These are phyloP conservation scores for Drosophila melanica DNA, from an alignment of 1,140 invertebrate species.

Conservation along the genomic window DNA sequence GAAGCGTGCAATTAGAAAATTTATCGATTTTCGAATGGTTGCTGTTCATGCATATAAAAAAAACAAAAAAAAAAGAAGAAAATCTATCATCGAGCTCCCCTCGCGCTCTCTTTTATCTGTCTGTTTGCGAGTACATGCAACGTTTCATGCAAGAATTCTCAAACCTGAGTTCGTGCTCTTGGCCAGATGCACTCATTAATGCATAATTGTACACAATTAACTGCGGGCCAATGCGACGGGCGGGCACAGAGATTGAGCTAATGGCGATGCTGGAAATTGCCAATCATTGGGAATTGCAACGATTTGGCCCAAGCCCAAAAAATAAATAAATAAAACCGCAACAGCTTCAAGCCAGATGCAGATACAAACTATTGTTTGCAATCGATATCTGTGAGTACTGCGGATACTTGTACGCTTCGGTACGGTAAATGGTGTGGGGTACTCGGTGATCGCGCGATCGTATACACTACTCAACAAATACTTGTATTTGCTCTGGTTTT, in stretches of 20 bases:
- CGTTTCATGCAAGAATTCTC: slow-evolving; percentile 77
- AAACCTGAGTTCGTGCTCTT: slow-evolving; percentile 77
- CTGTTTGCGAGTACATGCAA: slow-evolving; percentile 54
- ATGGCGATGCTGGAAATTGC: slow-evolving; percentile 71
- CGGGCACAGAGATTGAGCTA: slow-evolving; percentile 21
- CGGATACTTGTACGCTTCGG: slow-evolving; percentile 7
- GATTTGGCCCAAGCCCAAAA: slow-evolving; percentile 38
- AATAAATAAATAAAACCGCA: background rate
- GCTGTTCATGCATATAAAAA: slow-evolving; percentile 41
- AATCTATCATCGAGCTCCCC: slow-evolving; percentile 31
- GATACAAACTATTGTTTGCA: slow-evolving; percentile 37
- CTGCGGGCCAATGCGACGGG: slow-evolving; percentile 35
- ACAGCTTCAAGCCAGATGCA: slow-evolving; percentile 35
- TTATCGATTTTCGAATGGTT: slow-evolving; percentile 76
- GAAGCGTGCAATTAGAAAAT: slow-evolving; percentile 76
- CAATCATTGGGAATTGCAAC: slow-evolving; percentile 66
- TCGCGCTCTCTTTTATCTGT: background rate
- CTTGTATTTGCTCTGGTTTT: slow-evolving; percentile 55
- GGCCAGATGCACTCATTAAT: slow-evolving; percentile 80
- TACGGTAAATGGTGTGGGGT: slow-evolving; percentile 26
- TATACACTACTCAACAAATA: slow-evolving; percentile 36
- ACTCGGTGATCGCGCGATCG: no score
- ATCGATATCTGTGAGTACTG: slow-evolving; percentile 47
- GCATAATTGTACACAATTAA: slow-evolving; percentile 80
- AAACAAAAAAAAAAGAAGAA: no score